Base-by-base conservation (phyloP, 2,797 vertebrate genomes). In the Sebastes steindachneri region DNA sequence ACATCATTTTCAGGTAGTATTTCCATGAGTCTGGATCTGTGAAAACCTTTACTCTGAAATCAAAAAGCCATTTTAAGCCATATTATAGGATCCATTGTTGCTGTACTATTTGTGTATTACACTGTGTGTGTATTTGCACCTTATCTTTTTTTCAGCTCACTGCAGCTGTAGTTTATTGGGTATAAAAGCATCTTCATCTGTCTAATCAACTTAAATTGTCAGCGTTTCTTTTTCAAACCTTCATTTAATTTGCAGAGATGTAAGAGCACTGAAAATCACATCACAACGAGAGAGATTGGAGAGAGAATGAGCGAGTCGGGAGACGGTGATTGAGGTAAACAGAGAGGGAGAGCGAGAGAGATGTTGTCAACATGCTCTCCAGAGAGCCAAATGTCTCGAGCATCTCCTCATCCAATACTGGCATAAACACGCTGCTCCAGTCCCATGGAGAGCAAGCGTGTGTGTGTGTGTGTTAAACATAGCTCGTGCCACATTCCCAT, bases 321-420 rank as follows among this genome's bases (percentile, higher is more conserved):
- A 78, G 79, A 80, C 51, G 70, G 55, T 48, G 77, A 88, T 35
- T 57, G 78, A 86, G 77, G 80, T 76, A 87, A 82, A 87, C 54
- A 84, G 77, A 82, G 57, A 74, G 60, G 45, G 28, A 26, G 33
- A 67, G 71, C 53, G 35, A 57, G 35, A 53, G 48, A 60, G 71
- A 79, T 80, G 74, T 87, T 89, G 84, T 90, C 83, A 86, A 83
- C 85, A 86, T 54, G 45, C 72, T 87, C 89, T 86, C 88, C 73
- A 59, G 86, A 88, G 88, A 91, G 73, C 80, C 71, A 74, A 85
- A 90, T n/a, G 77, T 88, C 86, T 91, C 80, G 79, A 89, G 86
- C 88, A 77, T 85, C 88, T 88, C 84, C 83, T 90, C 83, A 86
- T 88, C 72, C 80, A 90, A 65, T 83, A 62, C 60, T 72, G 88